Percentiles rank a stretch among this genome's conserved stretches.
phyloP scores from a whole-genome alignment of 2,113 vertebrate genomes.

The Corapipo altera region DNA sequence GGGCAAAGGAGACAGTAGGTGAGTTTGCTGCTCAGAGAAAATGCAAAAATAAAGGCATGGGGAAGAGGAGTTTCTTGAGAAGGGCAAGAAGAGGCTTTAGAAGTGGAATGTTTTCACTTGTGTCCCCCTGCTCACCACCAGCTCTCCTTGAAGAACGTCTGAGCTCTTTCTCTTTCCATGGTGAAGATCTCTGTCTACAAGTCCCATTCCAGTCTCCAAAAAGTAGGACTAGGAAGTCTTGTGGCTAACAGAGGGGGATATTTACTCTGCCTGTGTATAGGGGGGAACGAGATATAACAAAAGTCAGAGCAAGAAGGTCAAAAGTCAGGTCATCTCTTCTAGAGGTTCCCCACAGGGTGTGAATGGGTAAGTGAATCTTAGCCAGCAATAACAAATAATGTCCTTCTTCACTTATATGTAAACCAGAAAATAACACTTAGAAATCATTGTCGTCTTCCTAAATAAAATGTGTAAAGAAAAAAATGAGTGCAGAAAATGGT shows the following conservation, averaged over 20 bases:
- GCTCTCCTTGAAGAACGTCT: neutral
- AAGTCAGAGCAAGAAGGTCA: neutral
- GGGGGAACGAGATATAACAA: neutral
- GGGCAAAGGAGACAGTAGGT: neutral
- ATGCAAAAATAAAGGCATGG: neutral
- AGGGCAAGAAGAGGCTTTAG: neutral
- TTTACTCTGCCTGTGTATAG: neutral
- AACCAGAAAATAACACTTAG: neutral
- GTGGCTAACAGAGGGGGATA: neutral
- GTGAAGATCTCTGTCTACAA: neutral
- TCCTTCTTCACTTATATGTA: neutral
- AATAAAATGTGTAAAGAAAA: neutral
- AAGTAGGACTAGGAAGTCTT: neutral
- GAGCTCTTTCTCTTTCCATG: neutral
- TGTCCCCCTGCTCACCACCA: neutral
- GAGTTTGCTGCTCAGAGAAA: neutral
- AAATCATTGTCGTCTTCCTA: neutral
- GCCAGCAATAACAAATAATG: neutral
- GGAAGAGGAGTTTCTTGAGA: neutral
- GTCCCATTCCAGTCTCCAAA: neutral
- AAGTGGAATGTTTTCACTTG: neutral
- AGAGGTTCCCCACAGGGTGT: neutral
- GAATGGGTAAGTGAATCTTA: neutral
- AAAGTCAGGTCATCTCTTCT: neutral
- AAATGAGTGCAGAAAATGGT: neutral